Evolutionary conservation across 2,113 vertebrate species (phyloP).

Genomic region (Spilogale gracilis): DNA sequence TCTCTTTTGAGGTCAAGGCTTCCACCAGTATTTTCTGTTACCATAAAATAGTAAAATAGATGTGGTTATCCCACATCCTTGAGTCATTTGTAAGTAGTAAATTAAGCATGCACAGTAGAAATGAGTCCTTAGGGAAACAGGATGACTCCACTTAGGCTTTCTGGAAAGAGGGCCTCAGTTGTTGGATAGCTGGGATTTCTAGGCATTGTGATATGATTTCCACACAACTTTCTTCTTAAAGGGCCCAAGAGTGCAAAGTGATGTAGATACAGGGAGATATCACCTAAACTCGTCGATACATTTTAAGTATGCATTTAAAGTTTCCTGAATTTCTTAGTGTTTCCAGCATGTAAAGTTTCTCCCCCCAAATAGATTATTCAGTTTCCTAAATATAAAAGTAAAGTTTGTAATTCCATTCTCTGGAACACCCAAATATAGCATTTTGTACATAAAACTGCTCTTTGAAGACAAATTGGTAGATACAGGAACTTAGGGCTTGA

Average conservation of each 20-base stretch:
- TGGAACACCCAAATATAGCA: background rate
- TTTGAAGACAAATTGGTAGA: background rate
- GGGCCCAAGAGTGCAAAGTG: background rate
- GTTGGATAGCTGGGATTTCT: background rate
- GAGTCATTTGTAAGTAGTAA: background rate
- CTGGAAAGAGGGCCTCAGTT: background rate
- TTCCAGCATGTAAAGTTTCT: background rate
- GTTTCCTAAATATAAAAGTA: background rate
- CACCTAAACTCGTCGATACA: background rate
- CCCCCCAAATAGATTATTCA: background rate
- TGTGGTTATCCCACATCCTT: background rate
- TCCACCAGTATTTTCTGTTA: background rate
- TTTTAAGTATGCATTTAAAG: background rate
- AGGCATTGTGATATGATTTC: background rate
- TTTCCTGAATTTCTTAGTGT: slow-evolving; percentile 1
- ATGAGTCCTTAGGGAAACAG: background rate
- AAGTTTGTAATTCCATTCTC: background rate
- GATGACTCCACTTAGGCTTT: background rate
- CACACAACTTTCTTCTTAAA: background rate
- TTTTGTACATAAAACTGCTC: background rate
- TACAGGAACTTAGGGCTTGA: background rate
- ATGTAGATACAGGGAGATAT: background rate
- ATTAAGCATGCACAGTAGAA: background rate
- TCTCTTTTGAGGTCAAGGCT: background rate
- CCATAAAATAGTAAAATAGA: background rate